phyloP scores from a whole-genome alignment of 92 coral and sea anemone species.

The Umimayanthus chanpuru region DNA sequence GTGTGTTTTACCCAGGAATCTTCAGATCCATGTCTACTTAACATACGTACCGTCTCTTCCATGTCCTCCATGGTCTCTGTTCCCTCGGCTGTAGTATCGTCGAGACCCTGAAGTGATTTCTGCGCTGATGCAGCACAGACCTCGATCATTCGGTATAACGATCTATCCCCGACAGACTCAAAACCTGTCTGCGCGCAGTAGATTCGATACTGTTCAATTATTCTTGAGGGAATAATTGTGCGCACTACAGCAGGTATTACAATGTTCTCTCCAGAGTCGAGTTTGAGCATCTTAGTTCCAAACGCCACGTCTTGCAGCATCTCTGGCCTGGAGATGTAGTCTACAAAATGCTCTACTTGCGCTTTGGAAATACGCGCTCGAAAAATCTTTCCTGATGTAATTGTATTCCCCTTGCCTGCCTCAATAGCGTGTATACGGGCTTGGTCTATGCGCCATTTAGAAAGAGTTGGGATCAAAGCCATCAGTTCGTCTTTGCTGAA shows the following conservation, averaged over 20 bases:
- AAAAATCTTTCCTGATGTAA: neutral
- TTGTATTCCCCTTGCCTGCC: neutral
- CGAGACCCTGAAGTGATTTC: conserved; percentile 65
- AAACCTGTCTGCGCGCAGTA: conserved; percentile 52
- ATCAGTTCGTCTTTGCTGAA: conserved; percentile 50
- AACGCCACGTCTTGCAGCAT: no score
- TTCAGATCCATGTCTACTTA: conserved; percentile 34
- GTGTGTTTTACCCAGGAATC: neutral
- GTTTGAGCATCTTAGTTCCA: conserved; percentile 52
- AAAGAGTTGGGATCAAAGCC: no score
- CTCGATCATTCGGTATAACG: conserved; percentile 52
- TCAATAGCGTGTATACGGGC: conserved; percentile 41
- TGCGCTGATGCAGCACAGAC: conserved; percentile 58
- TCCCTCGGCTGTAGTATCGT: conserved; percentile 59
- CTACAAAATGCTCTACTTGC: conserved; percentile 54
- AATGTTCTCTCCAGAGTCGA: conserved; percentile 62
- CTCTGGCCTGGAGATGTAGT: conserved; percentile 59
- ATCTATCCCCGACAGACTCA: conserved; percentile 51
- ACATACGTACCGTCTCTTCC: conserved; percentile 28
- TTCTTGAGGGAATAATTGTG: conserved; percentile 58
- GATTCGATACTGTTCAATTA: conserved; percentile 48
- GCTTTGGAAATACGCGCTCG: neutral
- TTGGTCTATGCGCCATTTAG: conserved; percentile 62
- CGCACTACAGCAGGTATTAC: conserved; percentile 61
- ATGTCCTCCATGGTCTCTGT: conserved; percentile 48